phyloP scores from a whole-genome alignment of 2,797 vertebrate species.

The Sebastes vulpes region DNA sequence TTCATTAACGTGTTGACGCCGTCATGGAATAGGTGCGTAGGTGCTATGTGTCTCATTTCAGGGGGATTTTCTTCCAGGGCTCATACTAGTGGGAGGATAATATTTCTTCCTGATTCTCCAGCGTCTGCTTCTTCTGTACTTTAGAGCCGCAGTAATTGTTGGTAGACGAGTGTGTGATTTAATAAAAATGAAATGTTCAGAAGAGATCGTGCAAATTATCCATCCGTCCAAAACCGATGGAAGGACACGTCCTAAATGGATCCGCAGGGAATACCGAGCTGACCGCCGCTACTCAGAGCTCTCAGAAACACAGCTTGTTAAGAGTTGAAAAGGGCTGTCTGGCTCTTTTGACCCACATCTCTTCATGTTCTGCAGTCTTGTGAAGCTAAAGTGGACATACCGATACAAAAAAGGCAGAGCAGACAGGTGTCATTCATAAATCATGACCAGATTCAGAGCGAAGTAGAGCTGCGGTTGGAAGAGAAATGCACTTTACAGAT shows the following conservation, averaged over 20 bases:
- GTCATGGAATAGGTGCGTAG: conserved; percentile 10
- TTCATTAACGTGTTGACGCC: conserved; percentile 23
- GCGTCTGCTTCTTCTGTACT: neutral
- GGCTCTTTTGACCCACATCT: conserved; percentile 25
- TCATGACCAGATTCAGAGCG: conserved; percentile 35
- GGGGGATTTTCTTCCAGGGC: conserved; percentile 21
- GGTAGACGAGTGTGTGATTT: conserved; percentile 9
- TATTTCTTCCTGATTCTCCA: neutral
- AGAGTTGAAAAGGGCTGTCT: conserved; percentile 28
- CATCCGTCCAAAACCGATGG: conserved; percentile 32
- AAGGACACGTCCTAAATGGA: conserved; percentile 41
- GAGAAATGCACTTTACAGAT: conserved; percentile 40
- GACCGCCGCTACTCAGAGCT: conserved; percentile 40
- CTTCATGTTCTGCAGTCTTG: conserved; percentile 24
- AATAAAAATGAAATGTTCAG: conserved; percentile 22
- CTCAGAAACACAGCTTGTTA: conserved; percentile 46
- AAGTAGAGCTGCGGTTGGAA: conserved; percentile 18
- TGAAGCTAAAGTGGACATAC: conserved; percentile 45
- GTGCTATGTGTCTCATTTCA: conserved; percentile 17
- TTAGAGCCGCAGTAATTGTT: conserved; percentile 1
- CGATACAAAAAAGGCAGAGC: conserved; percentile 45
- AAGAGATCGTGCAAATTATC: neutral
- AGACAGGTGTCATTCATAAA: conserved; percentile 71
- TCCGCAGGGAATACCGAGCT: conserved; percentile 30
- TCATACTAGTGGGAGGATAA: conserved; percentile 1